Evolutionary conservation across 2,113 vertebrate genomes (phyloP).

Genomic region (Myanophis thanlyinensis): DNA sequence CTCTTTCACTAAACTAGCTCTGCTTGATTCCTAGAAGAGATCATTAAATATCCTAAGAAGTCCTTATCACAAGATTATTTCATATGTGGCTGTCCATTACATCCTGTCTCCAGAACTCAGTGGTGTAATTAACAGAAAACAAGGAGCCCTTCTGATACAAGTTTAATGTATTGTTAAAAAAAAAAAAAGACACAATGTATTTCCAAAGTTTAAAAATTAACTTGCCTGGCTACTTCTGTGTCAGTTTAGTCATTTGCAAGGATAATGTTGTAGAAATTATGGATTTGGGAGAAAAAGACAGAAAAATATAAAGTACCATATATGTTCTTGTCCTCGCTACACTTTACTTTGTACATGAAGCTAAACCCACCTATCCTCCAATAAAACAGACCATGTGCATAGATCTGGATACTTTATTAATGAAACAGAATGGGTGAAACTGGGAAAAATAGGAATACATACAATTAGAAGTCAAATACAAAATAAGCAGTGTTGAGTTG

Average conservation of each 20-base stretch:
- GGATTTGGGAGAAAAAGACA: not conserved
- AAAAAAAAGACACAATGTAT: not conserved
- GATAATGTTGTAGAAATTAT: not conserved
- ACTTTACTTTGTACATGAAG: too few relatives aligned
- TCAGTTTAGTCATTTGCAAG: not conserved
- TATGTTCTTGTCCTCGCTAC: too few relatives aligned
- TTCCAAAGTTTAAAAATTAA: not conserved
- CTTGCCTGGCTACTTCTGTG: not conserved
- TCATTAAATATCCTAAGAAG: not conserved
- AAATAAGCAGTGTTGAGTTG: too few relatives aligned
- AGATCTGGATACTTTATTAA: too few relatives aligned
- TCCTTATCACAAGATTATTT: constrained; percentile 22
- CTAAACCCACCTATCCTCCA: too few relatives aligned
- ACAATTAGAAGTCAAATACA: too few relatives aligned
- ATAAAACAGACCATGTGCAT: too few relatives aligned
- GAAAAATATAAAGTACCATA: not conserved
- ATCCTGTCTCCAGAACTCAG: not conserved
- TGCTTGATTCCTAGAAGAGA: not conserved
- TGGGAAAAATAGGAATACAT: too few relatives aligned
- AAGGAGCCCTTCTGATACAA: constrained; percentile 29
- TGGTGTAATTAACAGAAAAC: constrained; percentile 8
- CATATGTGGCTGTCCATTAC: constrained; percentile 4
- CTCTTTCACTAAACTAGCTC: not conserved
- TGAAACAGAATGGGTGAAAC: too few relatives aligned
- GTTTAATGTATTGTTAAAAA: not conserved